Evolutionary conservation across 2,113 vertebrate genomes (phyloP), one percentile per base, ranked within the genome.

Genomic region (Oreochromis spilurus): DNA sequence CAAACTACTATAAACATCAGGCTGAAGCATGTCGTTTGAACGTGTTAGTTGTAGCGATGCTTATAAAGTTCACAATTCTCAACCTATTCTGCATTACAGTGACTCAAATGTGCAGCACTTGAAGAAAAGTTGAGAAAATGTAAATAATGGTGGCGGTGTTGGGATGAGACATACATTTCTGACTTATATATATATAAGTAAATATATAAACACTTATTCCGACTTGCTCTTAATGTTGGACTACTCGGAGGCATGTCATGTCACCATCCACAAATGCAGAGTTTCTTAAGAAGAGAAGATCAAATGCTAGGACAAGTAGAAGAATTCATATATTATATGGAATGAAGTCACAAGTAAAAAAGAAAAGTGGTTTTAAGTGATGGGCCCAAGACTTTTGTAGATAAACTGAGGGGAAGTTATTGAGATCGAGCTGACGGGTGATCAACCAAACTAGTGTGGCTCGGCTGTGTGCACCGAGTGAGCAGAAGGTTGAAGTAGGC

Each of bases 401-500:
- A 62, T 82, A 2, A 79, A 83, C 45, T n/a, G 21, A 24, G 65
- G 36, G 54, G 86, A 81, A 75, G 52, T 87, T 65, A 16, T 50
- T 34, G 34, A 16, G 7, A 80, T 67, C 38, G 60, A 58, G 84
- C 58, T 26, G 24, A 80, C 17, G 81, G 75, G 16, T 83, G 67
- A 87, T 89, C 67, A 79, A 34, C 67, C 55, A 84, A 89, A 82
- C 80, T 50, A 87, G 65, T 82, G 87, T 53, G 87, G 84, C 65
- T 82, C 1, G 70, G 52, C 50, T 85, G 86, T 58, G 62, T 67
- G 65, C 84, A 79, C 67, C 16, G 87, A 92, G 85, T 58, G 65
- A 93, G 95, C 93, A 94, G 94, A 94, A 95, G 94, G 93, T 95
- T 96, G 94, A 96, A 96, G 94, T 96, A 96, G 96, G 95, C 94